Percentiles rank a stretch among this genome's conserved stretches.
These are phyloP conservation scores for Carassius carassius DNA, from an alignment of 2,113 vertebrate genomes.

Conservation along the genomic window DNA sequence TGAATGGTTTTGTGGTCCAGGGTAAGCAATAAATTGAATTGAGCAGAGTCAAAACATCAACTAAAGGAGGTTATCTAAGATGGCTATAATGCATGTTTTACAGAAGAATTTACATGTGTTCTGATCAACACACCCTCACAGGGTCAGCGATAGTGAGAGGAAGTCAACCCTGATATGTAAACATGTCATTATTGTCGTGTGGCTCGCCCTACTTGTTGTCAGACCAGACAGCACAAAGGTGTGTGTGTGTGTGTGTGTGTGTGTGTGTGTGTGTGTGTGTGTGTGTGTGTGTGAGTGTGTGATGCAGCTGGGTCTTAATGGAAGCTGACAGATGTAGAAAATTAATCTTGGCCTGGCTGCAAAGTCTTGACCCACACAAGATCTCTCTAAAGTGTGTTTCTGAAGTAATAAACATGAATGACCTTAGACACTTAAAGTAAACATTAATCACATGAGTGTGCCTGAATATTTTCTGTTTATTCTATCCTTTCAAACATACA, in stretches of 20 bases:
- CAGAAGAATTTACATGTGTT: background rate
- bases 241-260: background rate
- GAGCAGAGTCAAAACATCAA: background rate
- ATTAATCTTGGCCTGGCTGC: background rate
- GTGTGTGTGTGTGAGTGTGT: background rate
- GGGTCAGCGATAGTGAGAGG: background rate
- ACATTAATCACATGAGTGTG: background rate
- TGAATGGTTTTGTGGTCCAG: too few species aligned
- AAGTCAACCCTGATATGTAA: constrained; percentile 14
- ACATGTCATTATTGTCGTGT: constrained; percentile 2
- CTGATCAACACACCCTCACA: background rate
- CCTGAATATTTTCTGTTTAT: background rate
- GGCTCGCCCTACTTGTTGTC: background rate
- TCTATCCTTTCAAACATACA: background rate
- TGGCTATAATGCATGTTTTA: too few species aligned
- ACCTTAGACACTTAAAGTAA: background rate
- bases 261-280: background rate
- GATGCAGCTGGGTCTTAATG: background rate
- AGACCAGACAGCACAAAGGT: constrained; percentile 9
- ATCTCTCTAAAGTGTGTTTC: background rate
- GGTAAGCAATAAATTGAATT: background rate
- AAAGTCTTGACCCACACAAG: background rate
- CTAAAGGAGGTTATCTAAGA: background rate
- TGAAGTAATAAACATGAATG: background rate
- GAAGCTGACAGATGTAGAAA: constrained; percentile 1